Evolutionary conservation across 2,888 invertebrate species (phyloP).

Genomic region (Uropetala carovei): DNA sequence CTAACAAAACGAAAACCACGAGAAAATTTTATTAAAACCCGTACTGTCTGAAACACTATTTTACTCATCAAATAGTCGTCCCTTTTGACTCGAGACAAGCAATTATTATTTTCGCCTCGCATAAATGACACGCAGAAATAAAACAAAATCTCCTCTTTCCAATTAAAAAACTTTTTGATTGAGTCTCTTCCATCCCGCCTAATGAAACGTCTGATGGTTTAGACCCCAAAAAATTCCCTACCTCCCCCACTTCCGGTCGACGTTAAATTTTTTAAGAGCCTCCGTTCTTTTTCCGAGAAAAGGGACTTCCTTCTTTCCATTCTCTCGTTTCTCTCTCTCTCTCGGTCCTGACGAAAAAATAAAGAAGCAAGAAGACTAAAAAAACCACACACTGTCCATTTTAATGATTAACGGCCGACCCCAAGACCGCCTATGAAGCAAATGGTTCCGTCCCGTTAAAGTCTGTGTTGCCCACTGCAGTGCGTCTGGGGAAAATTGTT

Average conservation of each 20-base stretch:
- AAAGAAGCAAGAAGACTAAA: background rate
- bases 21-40: background rate
- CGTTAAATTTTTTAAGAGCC: constrained; percentile 6
- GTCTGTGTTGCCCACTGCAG: background rate
- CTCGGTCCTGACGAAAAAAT: background rate
- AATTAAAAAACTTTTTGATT: constrained; percentile 2
- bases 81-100: background rate
- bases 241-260: background rate
- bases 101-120: background rate
- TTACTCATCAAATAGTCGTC: background rate
- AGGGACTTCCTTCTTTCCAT: background rate
- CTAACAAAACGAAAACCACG: background rate
- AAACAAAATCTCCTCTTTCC: background rate
- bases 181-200: background rate
- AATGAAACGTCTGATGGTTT: background rate
- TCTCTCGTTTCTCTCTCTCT: background rate
- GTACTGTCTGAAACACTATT: background rate
- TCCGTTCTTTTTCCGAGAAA: background rate
- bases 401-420: constrained; percentile 23
- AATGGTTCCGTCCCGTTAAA: background rate
- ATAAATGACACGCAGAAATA: background rate
- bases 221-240: background rate
- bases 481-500: background rate
- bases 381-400: background rate
- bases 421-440: background rate